phyloP scores from a whole-genome alignment of 2,888 invertebrate genomes.

The Carterocephalus palaemon region DNA sequence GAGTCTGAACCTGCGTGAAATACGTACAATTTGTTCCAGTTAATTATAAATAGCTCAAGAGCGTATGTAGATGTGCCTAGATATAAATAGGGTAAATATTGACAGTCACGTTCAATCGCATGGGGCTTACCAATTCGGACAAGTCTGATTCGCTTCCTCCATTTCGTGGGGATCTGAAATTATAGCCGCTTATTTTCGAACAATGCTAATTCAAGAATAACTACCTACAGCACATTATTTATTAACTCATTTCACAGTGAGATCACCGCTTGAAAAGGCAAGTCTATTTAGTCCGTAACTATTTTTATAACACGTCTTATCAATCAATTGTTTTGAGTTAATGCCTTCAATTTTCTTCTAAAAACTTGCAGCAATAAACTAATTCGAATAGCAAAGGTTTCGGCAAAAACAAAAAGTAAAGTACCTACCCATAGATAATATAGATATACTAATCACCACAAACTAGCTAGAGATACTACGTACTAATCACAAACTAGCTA shows the following conservation, averaged over 20 bases:
- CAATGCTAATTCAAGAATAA: constrained; percentile 2
- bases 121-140: constrained; percentile 74
- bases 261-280: background rate
- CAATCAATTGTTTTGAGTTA: background rate
- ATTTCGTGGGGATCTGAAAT: constrained; percentile 35
- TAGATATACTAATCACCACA: no score
- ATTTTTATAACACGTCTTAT: background rate
- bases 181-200: constrained; percentile 9
- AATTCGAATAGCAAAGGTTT: no score
- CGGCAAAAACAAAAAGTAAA: no score
- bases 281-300: background rate
- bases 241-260: background rate
- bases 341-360: no score
- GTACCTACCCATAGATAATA: no score
- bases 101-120: constrained; percentile 42
- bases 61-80: constrained; percentile 56
- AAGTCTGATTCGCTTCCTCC: constrained; percentile 61
- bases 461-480: no score
- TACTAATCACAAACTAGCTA: no score
- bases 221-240: background rate
- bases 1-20: constrained; percentile 40
- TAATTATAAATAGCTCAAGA: constrained; percentile 69
- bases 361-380: no score
- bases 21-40: constrained; percentile 58
- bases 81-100: constrained; percentile 67